These are phyloP conservation scores for Conus betulinus DNA, from an alignment of 1,140 invertebrate genomes.

Conservation along the genomic window DNA sequence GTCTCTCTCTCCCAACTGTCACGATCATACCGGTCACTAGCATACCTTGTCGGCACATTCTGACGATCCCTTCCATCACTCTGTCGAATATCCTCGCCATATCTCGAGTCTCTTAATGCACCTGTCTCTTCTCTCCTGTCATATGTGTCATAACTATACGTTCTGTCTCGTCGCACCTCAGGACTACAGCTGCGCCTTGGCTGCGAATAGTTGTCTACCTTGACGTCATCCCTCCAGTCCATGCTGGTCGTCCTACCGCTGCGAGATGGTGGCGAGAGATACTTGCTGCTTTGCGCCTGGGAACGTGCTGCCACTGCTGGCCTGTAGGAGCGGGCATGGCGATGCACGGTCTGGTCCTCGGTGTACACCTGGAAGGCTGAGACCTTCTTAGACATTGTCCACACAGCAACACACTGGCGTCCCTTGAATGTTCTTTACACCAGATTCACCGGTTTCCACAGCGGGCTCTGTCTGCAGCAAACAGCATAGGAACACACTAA, in stretches of 20 bases:
- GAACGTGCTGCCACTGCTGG: neutral
- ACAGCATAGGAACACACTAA: too few relatives aligned
- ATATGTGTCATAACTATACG: neutral
- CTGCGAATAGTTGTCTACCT: neutral
- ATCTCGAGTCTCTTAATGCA: neutral
- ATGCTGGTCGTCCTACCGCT: conserved; percentile 12
- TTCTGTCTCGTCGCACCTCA: neutral
- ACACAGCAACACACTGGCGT: too few relatives aligned
- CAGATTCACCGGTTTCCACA: too few relatives aligned
- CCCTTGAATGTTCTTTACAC: too few relatives aligned
- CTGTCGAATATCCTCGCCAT: neutral
- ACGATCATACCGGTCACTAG: neutral
- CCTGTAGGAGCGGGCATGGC: conserved; percentile 23
- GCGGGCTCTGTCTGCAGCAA: too few relatives aligned
- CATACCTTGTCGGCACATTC: neutral
- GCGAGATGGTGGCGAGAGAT: conserved; percentile 7
- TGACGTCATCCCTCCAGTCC: neutral
- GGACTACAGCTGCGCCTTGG: conserved; percentile 15
- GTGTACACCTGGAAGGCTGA: conserved; percentile 28
- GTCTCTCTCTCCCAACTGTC: neutral
- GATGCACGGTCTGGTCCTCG: conserved; percentile 2
- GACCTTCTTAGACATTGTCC: conserved; percentile 20
- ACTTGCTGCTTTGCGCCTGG: neutral
- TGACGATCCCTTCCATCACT: neutral
- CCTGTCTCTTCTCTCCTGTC: neutral